phyloP scores from a whole-genome alignment of 2,888 invertebrate genomes.

The Luffia ferchaultella region DNA sequence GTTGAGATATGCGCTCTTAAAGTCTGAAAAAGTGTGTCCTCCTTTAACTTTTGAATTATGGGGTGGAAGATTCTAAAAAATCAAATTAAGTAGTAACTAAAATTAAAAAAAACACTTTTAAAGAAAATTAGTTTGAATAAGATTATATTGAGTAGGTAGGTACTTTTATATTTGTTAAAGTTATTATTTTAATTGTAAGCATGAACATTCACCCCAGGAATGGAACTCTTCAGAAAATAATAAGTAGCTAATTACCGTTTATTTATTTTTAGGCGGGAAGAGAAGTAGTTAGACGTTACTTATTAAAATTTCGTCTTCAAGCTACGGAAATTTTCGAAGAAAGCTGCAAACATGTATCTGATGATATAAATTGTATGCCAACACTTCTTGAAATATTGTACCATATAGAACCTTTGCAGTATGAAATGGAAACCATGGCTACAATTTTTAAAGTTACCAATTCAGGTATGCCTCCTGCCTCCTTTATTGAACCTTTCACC shows the following conservation, averaged over 20 bases:
- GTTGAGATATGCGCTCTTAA: no score
- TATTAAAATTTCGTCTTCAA: constrained; percentile 65
- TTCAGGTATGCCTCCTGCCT: constrained; percentile 27
- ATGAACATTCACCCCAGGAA: no score
- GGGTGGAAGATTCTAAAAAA: no score
- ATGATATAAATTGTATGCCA: constrained; percentile 38
- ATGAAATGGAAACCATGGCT: constrained; percentile 61
- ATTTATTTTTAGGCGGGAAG: constrained; percentile 64
- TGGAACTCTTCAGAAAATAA: no score
- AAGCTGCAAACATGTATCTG: constrained; percentile 22
- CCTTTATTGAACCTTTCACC: neutral
- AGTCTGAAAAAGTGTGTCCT: no score
- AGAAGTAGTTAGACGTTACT: constrained; percentile 65
- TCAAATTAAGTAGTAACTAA: no score
- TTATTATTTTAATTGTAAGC: constrained; percentile 1
- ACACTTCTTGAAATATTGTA: constrained; percentile 44
- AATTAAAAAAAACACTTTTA: no score
- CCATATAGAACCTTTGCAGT: constrained; percentile 52
- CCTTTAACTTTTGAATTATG: no score
- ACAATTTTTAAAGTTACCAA: constrained; percentile 60
- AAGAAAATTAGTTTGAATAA: no score
- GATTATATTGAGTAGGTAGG: neutral
- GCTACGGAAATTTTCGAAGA: constrained; percentile 47
- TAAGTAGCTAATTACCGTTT: neutral
- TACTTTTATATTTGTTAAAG: neutral